Evolutionary conservation across 2,888 invertebrate species (phyloP).

Genomic region (Eupelmus urozonus): DNA sequence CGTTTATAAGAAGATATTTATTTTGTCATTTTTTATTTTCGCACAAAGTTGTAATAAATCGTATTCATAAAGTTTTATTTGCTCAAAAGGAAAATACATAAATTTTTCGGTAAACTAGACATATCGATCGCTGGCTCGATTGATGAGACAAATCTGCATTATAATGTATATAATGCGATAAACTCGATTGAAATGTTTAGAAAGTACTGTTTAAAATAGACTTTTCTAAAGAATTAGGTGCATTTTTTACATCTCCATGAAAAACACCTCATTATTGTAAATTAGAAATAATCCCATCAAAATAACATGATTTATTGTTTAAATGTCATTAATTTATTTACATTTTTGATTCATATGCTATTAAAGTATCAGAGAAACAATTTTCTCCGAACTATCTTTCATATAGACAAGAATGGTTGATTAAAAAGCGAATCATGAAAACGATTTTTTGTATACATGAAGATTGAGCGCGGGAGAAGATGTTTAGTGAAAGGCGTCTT

Average conservation of each 20-base stretch:
- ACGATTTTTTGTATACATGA: constrained; percentile 58
- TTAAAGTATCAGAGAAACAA: constrained; percentile 14
- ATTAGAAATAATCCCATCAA: not conserved
- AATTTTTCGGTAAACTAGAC: constrained; percentile 32
- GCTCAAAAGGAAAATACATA: not conserved
- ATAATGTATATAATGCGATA: constrained; percentile 7
- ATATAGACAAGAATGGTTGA: constrained; percentile 18
- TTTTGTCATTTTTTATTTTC: constrained; percentile 58
- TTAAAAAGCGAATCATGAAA: constrained; percentile 21
- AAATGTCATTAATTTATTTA: constrained; percentile 36
- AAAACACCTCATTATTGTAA: constrained; percentile 7
- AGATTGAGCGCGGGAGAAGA: constrained; percentile 65
- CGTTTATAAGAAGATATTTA: constrained; percentile 50
- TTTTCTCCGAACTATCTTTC: constrained; percentile 25
- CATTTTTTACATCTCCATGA: constrained; percentile 7
- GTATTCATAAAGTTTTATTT: constrained; percentile 32
- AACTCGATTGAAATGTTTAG: constrained; percentile 16
- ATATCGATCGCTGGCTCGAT: constrained; percentile 58
- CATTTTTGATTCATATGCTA: constrained; percentile 13
- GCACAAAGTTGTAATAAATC: constrained; percentile 60
- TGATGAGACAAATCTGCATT: constrained; percentile 39
- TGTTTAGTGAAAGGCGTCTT: constrained; percentile 68
- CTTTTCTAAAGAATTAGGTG: constrained; percentile 7
- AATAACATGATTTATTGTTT: constrained; percentile 4
- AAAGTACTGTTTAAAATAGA: constrained; percentile 12